Conservation (phyloP, 2,113 vertebrate species). For the Macrotis lagotis region DNA sequence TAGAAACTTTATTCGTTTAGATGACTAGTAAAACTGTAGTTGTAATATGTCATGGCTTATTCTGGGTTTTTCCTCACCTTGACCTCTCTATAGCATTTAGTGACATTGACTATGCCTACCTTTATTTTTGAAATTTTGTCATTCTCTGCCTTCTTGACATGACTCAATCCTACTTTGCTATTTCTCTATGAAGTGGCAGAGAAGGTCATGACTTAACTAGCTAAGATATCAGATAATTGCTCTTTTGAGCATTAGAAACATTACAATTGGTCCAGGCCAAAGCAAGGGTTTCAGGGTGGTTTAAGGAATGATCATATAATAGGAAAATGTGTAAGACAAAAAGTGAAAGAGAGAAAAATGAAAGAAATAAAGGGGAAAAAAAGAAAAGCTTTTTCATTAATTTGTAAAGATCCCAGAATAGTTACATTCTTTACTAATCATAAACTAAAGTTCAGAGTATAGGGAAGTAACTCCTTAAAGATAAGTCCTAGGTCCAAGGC, state of each 20-base stretch:
- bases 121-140: too few species aligned
- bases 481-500: background rate
- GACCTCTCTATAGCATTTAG: background rate
- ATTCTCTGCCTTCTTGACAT: background rate
- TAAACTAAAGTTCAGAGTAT: background rate
- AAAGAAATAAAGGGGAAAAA: background rate
- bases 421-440: background rate
- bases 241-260: background rate
- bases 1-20: slow-evolving; percentile 16
- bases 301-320: background rate
- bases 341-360: background rate
- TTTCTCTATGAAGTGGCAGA: background rate
- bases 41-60: background rate
- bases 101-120: background rate
- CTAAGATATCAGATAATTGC: background rate
- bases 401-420: background rate
- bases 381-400: background rate
- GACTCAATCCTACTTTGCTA: background rate
- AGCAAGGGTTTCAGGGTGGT: background rate
- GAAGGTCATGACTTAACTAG: background rate
- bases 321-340: background rate
- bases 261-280: background rate
- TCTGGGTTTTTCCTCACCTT: background rate
- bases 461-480: background rate
- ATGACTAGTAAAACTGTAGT: background rate